phyloP scores from a whole-genome alignment of 2,888 invertebrate genomes.

The Sthenelais limicola region DNA sequence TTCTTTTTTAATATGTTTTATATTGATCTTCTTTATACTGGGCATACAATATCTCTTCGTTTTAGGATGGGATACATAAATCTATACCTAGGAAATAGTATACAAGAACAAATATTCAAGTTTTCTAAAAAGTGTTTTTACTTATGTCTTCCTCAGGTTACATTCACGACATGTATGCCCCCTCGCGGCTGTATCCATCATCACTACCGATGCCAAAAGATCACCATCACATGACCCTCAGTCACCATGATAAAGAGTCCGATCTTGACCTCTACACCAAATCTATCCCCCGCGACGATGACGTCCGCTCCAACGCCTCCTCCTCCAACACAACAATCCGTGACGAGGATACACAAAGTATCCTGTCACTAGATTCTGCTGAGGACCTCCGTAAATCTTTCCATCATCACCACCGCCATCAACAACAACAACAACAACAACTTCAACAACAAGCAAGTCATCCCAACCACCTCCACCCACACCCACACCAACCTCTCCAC shows the following conservation, averaged over 20 bases:
- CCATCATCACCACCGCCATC: too few species aligned
- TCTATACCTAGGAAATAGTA: too few species aligned
- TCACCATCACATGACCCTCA: background rate
- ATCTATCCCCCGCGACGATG: slow-evolving; percentile 13
- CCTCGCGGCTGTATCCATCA: slow-evolving; percentile 33
- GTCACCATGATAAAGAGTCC: background rate
- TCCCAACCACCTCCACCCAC: too few species aligned
- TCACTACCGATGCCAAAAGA: slow-evolving; percentile 28
- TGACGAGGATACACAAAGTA: slow-evolving; percentile 18
- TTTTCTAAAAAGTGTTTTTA: too few species aligned
- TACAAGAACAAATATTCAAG: too few species aligned
- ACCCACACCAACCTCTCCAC: too few species aligned
- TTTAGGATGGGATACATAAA: too few species aligned
- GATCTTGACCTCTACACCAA: slow-evolving; percentile 37
- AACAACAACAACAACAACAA: too few species aligned
- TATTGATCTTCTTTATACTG: too few species aligned
- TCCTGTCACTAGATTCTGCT: slow-evolving; percentile 10
- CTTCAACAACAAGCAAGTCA: too few species aligned
- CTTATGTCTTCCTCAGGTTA: slow-evolving; percentile 7
- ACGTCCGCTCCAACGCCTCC: slow-evolving; percentile 28
- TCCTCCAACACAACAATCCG: background rate
- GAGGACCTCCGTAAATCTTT: slow-evolving; percentile 33
- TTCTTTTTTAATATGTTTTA: too few species aligned
- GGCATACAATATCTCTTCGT: too few species aligned
- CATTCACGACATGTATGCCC: slow-evolving; percentile 38